These are phyloP conservation scores for Erebia ligea DNA, from an alignment of 2,888 invertebrate species.

Conservation along the genomic window DNA sequence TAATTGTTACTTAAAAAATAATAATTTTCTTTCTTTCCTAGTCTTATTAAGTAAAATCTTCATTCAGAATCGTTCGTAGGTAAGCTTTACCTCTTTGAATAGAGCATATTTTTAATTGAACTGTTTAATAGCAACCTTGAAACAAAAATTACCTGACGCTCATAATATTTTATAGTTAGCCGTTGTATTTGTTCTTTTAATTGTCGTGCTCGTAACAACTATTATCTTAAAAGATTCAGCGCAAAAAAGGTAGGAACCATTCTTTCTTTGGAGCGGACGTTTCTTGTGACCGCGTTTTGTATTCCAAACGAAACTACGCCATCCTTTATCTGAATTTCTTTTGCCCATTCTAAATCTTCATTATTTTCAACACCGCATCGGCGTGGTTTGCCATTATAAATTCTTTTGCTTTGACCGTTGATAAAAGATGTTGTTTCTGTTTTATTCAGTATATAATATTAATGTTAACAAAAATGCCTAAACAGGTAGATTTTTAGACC, in stretches of 20 bases:
- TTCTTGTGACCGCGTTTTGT: slow-evolving; percentile 38
- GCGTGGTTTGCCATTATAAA: slow-evolving; percentile 30
- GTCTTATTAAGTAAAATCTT: not conserved
- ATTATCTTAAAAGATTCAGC: slow-evolving; percentile 32
- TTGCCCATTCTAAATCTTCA: slow-evolving; percentile 35
- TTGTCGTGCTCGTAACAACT: slow-evolving; percentile 26
- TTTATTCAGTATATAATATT: not conserved
- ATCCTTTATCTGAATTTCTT: slow-evolving; percentile 37
- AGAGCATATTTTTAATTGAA: slow-evolving; percentile 7
- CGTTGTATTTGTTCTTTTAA: slow-evolving; percentile 32
- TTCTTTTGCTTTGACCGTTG: slow-evolving; percentile 25
- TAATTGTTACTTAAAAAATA: not conserved
- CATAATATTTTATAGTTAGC: slow-evolving; percentile 11
- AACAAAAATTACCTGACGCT: slow-evolving; percentile 10
- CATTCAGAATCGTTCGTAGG: not conserved
- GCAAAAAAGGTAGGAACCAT: slow-evolving; percentile 29
- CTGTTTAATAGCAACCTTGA: slow-evolving; percentile 1
- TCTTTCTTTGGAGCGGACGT: slow-evolving; percentile 33
- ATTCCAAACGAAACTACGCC: slow-evolving; percentile 37
- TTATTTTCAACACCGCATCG: slow-evolving; percentile 36
- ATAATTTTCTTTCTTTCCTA: not conserved
- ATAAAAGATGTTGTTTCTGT: slow-evolving; percentile 20
- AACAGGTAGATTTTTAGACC: not conserved
- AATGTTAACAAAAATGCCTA: not conserved
- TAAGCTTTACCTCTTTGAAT: not conserved